phyloP scores from a whole-genome alignment of 2,888 invertebrate genomes.

The Acanthacorydalis orientalis region DNA sequence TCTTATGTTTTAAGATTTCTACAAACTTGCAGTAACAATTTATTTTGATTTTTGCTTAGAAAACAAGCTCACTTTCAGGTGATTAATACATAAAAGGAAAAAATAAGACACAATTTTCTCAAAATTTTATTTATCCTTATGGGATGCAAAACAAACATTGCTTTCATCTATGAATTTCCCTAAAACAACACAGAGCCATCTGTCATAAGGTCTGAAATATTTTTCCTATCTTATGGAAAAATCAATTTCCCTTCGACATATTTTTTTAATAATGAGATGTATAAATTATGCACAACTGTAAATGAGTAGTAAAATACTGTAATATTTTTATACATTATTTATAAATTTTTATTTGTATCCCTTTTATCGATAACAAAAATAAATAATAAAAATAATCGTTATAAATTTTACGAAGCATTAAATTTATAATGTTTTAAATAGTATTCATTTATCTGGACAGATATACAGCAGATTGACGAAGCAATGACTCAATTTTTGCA shows the following conservation, averaged over 20 bases:
- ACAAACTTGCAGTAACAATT: no score
- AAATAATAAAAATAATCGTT: no score
- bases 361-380: background rate
- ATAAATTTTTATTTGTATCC: background rate
- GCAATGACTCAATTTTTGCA: no score
- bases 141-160: constrained; percentile 45
- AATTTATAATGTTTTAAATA: no score
- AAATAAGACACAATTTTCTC: constrained; percentile 21
- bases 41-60: no score
- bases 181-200: constrained; percentile 37
- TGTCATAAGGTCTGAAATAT: constrained; percentile 25
- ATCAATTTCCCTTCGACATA: constrained; percentile 8
- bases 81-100: background rate
- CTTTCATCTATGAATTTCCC: constrained; percentile 27
- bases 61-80: no score
- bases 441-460: no score
- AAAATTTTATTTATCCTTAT: constrained; percentile 43
- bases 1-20: no score
- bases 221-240: constrained; percentile 12
- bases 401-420: no score
- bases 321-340: constrained; percentile 5
- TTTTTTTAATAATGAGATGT: constrained; percentile 4
- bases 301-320: constrained; percentile 31
- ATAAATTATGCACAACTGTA: constrained; percentile 17
- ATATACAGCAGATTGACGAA: no score